phyloP scores from a whole-genome alignment of 2,113 vertebrate genomes.

The Typhlomys cinereus region DNA sequence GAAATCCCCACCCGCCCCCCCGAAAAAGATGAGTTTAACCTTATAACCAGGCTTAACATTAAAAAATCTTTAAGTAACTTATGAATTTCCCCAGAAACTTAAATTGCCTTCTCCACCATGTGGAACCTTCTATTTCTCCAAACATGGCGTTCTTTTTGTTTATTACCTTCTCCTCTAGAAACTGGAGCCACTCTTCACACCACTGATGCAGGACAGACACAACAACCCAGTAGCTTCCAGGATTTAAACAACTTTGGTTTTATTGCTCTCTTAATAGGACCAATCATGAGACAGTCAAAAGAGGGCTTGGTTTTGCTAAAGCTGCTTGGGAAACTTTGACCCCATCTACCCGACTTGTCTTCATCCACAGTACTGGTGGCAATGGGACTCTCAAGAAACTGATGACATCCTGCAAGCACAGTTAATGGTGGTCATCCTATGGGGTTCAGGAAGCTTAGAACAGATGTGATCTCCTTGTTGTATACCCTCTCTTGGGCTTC shows the following conservation, averaged over 20 bases:
- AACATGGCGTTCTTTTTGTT: neutral
- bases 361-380: neutral
- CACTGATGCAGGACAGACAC: neutral
- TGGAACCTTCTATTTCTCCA: neutral
- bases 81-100: neutral
- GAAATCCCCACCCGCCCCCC: neutral
- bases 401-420: neutral
- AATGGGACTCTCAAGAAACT: neutral
- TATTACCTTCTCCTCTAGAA: neutral
- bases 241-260: neutral
- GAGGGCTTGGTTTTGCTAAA: neutral
- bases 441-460: neutral
- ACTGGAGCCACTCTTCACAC: neutral
- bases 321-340: neutral
- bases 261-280: neutral
- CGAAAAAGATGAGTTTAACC: neutral
- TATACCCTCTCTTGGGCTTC: neutral
- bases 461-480: neutral
- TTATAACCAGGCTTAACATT: neutral
- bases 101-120: neutral
- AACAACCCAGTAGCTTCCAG: neutral
- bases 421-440: neutral
- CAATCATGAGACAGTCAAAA: neutral
- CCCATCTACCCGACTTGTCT: neutral
- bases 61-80: neutral